Evolutionary conservation across 2,113 vertebrate genomes (phyloP).

Genomic region (Nettapus auritus): DNA sequence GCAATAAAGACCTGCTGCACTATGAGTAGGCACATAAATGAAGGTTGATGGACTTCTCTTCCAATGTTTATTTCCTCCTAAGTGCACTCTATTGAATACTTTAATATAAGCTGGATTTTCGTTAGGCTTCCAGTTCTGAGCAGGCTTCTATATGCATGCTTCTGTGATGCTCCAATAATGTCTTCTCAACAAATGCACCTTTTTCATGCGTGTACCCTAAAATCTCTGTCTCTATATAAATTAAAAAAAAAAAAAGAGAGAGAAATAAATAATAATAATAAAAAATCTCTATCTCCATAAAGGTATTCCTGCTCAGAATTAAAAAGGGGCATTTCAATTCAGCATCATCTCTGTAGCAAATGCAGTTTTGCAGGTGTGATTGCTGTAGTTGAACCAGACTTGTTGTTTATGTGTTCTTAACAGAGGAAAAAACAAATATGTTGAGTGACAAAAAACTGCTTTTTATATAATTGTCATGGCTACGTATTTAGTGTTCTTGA

Average conservation of each 20-base stretch:
- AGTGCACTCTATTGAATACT: neutral
- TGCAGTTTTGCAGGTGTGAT: neutral
- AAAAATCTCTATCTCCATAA: too few relatives aligned
- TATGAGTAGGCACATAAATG: neutral
- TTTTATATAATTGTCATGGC: neutral
- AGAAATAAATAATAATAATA: too few relatives aligned
- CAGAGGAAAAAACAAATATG: neutral
- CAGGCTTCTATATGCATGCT: fast-evolving
- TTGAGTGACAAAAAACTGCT: neutral
- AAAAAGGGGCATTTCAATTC: neutral
- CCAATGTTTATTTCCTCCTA: neutral
- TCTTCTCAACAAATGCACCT: neutral
- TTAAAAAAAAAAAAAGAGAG: too few relatives aligned
- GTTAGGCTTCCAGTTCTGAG: neutral
- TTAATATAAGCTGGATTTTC: neutral
- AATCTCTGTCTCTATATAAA: neutral
- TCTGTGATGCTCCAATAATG: neutral
- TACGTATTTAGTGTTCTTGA: neutral
- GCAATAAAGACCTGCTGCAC: neutral
- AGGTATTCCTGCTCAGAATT: neutral
- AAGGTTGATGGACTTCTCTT: neutral
- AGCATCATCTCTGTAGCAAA: neutral
- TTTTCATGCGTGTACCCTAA: neutral
- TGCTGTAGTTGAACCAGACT: neutral
- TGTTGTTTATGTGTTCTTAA: neutral